Conservation (phyloP, 2,113 vertebrate genomes). For the Pelecanoides urinatrix region DNA sequence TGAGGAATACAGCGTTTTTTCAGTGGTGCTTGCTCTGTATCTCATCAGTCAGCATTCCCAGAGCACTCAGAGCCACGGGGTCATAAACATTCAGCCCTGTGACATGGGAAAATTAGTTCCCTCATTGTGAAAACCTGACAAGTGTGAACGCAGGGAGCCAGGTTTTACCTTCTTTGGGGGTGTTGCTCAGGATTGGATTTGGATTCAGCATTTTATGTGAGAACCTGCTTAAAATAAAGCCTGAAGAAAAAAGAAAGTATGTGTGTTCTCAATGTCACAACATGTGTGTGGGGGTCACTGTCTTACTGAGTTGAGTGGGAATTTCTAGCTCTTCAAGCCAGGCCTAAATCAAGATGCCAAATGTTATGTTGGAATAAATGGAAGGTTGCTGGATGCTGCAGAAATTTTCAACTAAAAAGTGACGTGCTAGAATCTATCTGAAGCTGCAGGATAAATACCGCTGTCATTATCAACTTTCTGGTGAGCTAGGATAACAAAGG, state of each 20-base stretch:
- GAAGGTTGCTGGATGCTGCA: not conserved
- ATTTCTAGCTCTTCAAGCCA: not conserved
- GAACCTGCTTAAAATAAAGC: not conserved
- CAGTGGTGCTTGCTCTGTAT: not conserved
- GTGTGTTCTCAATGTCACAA: too few relatives aligned
- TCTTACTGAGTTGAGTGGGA: not conserved
- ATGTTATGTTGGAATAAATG: not conserved
- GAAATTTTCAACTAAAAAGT: too few relatives aligned
- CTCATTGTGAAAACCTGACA: not conserved
- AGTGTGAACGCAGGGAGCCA: not conserved
- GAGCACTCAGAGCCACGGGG: not conserved
- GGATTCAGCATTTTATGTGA: not conserved
- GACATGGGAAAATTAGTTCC: not conserved
- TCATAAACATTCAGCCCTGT: not conserved
- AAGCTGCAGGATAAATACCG: not conserved
- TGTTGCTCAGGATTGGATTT: not conserved
- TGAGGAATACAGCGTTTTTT: not conserved
- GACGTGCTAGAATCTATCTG: accelerated
- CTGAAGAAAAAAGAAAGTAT: not conserved
- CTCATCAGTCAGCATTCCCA: not conserved
- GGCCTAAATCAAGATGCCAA: too few relatives aligned
- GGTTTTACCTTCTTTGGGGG: not conserved
- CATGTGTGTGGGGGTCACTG: accelerated
- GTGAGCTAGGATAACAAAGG: not conserved
- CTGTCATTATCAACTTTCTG: accelerated